Evolutionary conservation across 1,140 invertebrate species (phyloP), one percentile per base, ranked within the genome.

Genomic region (Leptinotarsa texana): DNA sequence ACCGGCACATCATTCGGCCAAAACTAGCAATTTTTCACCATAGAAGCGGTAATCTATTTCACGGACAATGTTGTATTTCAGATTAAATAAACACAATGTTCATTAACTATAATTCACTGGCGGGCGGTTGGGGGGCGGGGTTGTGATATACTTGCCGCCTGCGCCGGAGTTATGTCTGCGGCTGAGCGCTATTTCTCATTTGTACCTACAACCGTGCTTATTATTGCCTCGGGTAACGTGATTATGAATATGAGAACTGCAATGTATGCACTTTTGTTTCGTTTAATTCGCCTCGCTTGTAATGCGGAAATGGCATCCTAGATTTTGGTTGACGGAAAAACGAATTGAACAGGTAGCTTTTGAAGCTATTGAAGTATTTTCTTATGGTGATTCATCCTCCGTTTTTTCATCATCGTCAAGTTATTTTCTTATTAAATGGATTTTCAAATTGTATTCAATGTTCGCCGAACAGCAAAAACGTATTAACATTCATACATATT

Each of bases 141-240:
- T 77, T 73, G 80, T 80, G 80, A 82, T 83, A 82, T 82, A 83
- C 75, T 77, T 78, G 76, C 49, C 18, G 61, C 71, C 47, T 18
- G 51, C n/a, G 24, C 33, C 63, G 49, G 78, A 82, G 79, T 82
- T 82, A 83, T 82, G 75, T 80, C 76, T 80, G 72, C 77, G 77
- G 80, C 80, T 71, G 71, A 75, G 77, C 77, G 76, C 80, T 76
- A 80, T 83, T 82, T 83, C 81, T 83, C 82, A 83, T 83, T 83
- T 81, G 79, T 79, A 83, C 77, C 81, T 82, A 83, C 79, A 81
- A 83, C 81, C 81, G 78, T 79, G 82, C 82, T 83, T 83, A 83
- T 83, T 83, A 82, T 75, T 33, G 78, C 80, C 77, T 74, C 76
- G 77, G 78, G 80, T 82, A 83, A 82, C 80, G 81, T 81, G 81